Evolutionary conservation across 2,888 invertebrate genomes (phyloP), one percentile per base, ranked within the genome.

Genomic region (Microplitis deprimator): DNA sequence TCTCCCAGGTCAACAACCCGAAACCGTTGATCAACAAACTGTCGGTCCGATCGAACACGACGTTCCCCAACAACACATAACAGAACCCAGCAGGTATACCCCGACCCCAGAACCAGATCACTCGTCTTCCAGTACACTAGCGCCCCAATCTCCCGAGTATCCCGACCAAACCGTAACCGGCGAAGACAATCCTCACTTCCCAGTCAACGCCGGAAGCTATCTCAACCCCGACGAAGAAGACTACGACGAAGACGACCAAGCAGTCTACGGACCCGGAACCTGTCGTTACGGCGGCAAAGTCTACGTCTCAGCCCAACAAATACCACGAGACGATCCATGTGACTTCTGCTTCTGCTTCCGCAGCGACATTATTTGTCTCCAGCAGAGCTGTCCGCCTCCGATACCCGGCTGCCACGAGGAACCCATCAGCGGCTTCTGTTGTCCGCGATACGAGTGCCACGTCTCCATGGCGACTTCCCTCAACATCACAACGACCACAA

Each of bases 301-400:
- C 69, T 97, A 96, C 89, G 96, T 97, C 64, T 97, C 97, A 1
- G 97, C 97, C 1, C 97, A 97, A 91, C 97, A 98, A 91, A 97
- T 98, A 86, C 97, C 97, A 62, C 92, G 97, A 84, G 96, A 97
- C 84, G 97, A 98, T 91, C 97, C 97, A 38, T 98, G 97, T 89
- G 97, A 97, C 89, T 98, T 97, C 92, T 98, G 97, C 91, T 97
- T 98, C 94, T 98, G 97, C 92, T 98, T 97, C 92, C 93, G 97
- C 90, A 96, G 97, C 89, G 97, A 97, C 88, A 97, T 98, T 85
- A 97, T 98, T 86, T 98, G 97, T 85, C 91, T 97, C 82, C 97
- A 97, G 90, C 97, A 98, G 90, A 97, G 97, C 86, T 98, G 97
- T 91, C 97, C 97, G 73, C 97, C 97, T 71, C 97, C 97, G 62